Percentiles rank a stretch among this genome's conserved stretches.
These are phyloP conservation scores for Ypsolopha sequella DNA, from an alignment of 2,888 invertebrate genomes.

Conservation along the genomic window DNA sequence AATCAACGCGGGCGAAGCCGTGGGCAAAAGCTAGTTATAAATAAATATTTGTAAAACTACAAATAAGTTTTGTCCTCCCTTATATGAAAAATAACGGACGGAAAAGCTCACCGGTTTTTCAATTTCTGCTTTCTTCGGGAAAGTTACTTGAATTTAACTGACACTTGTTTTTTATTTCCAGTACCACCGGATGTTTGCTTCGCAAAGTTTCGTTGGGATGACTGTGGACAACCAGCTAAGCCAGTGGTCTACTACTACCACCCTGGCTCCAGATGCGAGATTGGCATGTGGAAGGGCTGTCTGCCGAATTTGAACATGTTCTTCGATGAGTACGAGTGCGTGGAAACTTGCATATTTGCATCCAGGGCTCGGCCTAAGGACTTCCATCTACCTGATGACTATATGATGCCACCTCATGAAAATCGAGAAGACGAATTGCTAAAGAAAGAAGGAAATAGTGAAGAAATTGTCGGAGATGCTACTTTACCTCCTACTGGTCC, in stretches of 20 bases:
- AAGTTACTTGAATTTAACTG: no score
- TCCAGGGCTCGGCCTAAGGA: conserved; percentile 13
- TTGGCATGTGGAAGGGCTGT: conserved; percentile 53
- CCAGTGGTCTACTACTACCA: conserved; percentile 53
- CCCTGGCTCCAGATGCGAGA: conserved; percentile 52
- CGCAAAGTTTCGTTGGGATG: conserved; percentile 40
- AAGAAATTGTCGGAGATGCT: no score
- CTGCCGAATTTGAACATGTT: conserved; percentile 56
- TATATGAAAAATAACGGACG: no score
- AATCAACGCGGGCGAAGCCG: no score
- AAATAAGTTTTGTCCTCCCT: no score
- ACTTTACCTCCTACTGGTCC: no score
- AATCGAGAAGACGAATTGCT: no score
- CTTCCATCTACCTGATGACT: neutral
- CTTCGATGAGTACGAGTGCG: conserved; percentile 46
- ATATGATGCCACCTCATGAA: neutral
- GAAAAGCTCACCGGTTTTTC: no score
- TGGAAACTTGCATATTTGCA: conserved; percentile 41
- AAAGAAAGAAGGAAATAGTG: neutral
- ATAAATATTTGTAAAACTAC: no score
- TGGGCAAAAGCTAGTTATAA: no score
- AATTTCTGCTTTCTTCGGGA: no score
- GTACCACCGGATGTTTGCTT: conserved; percentile 44
- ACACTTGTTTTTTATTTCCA: conserved; percentile 11
- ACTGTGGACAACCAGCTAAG: conserved; percentile 38